Base-by-base conservation (phyloP, 64 coral and sea anemone species). In the Hydrozoanthus tunicans region DNA sequence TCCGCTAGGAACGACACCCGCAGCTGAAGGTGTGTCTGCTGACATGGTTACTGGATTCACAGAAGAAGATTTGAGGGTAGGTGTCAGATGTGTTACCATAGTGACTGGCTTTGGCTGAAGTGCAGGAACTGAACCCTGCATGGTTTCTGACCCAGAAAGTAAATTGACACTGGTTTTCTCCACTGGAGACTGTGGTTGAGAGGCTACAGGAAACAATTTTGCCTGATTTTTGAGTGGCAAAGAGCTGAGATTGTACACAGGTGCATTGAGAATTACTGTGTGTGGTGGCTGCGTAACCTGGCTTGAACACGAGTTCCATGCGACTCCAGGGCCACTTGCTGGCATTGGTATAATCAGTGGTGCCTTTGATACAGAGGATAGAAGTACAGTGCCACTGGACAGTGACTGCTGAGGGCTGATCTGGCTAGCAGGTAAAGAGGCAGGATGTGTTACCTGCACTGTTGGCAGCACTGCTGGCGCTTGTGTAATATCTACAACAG, bases 51-150 rank as follows among this genome's bases (percentile, higher is more conserved):
- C 54, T 7, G 84, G 84, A 51, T 88, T 73, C 59, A 51, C 25
- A 27, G 55, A 14, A 43, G 68, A 74, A 4, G 66, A 15, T 88
- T 88, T 88, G 10, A 88, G 14, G 51, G 84, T 12, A 59, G 84
- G 84, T 6, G 84, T 88, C 68, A 88, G 55, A 7, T 88, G 84
- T 88, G 84, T 60, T 88, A 73, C 68, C 69, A 88, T 43, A 15
- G 83, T 55, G 6, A 86, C 23, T 59, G 68, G 53, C 56, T 88
- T 88, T 70, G 68, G 69, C 69, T 88, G 69, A 53, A 88, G 68
- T 74, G 68, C 84, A 14, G 69, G 55, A 6, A 74, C 12, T 43
- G 84, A 62, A 7, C 24, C 51, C 10, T 74, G 69, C 17, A 58
- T 59, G 23, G 20, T 32, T 7, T 57, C 27, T 12, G 84, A 3